Evolutionary conservation across 1,140 invertebrate species (phyloP), one percentile per base, ranked within the genome.

Genomic region (Drosophila kanapiae): DNA sequence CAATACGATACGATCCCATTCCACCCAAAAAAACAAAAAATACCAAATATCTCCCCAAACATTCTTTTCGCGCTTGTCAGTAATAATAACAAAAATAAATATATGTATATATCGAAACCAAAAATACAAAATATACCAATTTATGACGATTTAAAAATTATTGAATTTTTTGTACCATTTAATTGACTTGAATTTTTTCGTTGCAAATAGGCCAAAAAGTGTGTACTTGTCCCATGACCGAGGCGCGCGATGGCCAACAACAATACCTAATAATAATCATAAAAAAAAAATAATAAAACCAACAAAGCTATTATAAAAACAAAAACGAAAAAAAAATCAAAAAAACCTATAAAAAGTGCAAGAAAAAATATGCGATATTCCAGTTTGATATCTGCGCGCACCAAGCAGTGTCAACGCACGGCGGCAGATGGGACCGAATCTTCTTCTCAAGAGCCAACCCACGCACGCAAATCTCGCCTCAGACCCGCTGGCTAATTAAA

Each of bases 191-290:
- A 92, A 74, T 92, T 92, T 92, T 92, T 92, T 92, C 91, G 71
- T 92, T 92, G 90, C 90, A 92, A 92, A 92, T 92, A 92, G 91
- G 91, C 91, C 91, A 91, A 91, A 92, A 92, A 92, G 91, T 92
- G 91, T 92, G 91, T 92, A 92, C 91, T 91, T 92, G 91, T 92
- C 91, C 91, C 91, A 92, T 80, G 91, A 92, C 91, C 91, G 91
- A 92, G 92, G 91, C 91, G 91, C 91, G 91, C 91, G 91, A 92
- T 92, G 91, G 91, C 91, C 91, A 92, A 79, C 84, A 91, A 91
- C 91, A 85, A 92, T 82, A 92, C 87, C 82, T 83, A 91, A 82
- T 91, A 64, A 91, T 80, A 76, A 91, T 82, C 79, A 68, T 56
- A 79, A 84, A 72, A 79, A 75, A 53, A 81, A 75, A 56, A 67